Base-by-base conservation (phyloP, 1,140 invertebrate genomes). In the Condylostylus longicornis region DNA sequence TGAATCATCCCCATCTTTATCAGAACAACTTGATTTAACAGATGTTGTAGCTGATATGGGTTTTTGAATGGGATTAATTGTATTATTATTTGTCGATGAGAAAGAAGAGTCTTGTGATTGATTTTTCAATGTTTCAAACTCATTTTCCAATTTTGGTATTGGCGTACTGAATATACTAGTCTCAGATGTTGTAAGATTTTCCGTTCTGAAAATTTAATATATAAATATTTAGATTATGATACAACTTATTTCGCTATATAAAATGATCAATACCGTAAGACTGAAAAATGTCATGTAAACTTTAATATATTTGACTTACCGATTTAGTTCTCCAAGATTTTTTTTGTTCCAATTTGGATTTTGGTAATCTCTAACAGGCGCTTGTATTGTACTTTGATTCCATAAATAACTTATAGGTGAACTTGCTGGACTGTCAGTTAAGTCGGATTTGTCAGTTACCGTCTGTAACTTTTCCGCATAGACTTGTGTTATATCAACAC, bases 321-420 rank as follows among this genome's bases (percentile, higher is more conserved):
- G 33, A 35, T 35, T 35, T 21, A 35, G 12, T 17, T n/a, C n/a
- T n/a, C n/a, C n/a, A n/a, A n/a, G n/a, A n/a, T n/a, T n/a, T n/a
- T n/a, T n/a, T 12, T 38, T 18, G 21, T 34, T 35, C 41, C 43
- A 51, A 25, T 42, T 46, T 18, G 48, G 48, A 49, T 53, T 53
- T 19, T 49, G 47, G 38, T 53, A 53, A 38, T 53, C 48, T 30
- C 48, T 46, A 12, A 41, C 37, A 6, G 61, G 62, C 31, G 58
- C 55, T 30, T 61, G 58, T 18, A 65, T 64, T 18, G 63, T 62
- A 33, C 60, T 61, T 40, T 65, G 63, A 35, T 62, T 58, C 61
- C 62, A 63, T 18, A 65, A 38, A 43, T 65, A 65, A 35, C 58
- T 61, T 22, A 65, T 65, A 5, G 63, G 63, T 5, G 63, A 65